Conservation (phyloP, 2,888 invertebrate genomes). For the Stenotaenia linearis region DNA sequence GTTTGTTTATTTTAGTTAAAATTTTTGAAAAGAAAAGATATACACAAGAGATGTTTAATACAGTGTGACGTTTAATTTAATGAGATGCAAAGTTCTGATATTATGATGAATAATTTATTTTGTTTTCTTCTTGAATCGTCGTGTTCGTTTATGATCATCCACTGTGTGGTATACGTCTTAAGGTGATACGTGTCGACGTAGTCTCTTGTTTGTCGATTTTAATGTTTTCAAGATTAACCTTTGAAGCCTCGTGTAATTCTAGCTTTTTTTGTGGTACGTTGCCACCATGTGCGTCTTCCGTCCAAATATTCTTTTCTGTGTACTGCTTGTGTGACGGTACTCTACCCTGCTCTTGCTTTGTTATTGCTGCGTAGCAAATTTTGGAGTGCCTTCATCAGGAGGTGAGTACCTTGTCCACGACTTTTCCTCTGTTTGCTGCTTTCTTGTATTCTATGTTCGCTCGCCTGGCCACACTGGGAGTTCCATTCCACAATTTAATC, state of each 20-base stretch:
- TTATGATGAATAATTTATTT: constrained; percentile 10
- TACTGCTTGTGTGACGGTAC: constrained; percentile 38
- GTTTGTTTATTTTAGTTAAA: not conserved
- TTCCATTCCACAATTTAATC: not conserved
- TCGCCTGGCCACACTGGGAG: constrained; percentile 21
- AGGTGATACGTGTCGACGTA: constrained; percentile 30
- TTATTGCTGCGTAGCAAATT: constrained; percentile 68
- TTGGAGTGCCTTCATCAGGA: constrained; percentile 98
- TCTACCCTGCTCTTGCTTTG: constrained; percentile 38
- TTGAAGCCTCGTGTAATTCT: constrained; percentile 34
- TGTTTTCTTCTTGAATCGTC: constrained; percentile 8
- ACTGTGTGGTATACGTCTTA: constrained; percentile 33
- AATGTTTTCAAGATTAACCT: constrained; percentile 33
- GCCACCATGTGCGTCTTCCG: constrained; percentile 35
- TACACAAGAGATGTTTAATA: not conserved
- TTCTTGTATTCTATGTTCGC: constrained; percentile 24
- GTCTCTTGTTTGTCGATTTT: constrained; percentile 33
- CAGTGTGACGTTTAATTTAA: not conserved
- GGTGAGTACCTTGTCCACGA: constrained; percentile 62
- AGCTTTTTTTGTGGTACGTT: constrained; percentile 34
- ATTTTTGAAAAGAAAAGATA: not conserved
- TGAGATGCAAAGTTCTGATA: not conserved
- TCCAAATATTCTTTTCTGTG: constrained; percentile 35
- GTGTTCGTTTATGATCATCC: constrained; percentile 26
- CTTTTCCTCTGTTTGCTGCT: constrained; percentile 35